Evolutionary conservation across 2,888 invertebrate genomes (phyloP).

Genomic region (Cheilosia urbana): DNA sequence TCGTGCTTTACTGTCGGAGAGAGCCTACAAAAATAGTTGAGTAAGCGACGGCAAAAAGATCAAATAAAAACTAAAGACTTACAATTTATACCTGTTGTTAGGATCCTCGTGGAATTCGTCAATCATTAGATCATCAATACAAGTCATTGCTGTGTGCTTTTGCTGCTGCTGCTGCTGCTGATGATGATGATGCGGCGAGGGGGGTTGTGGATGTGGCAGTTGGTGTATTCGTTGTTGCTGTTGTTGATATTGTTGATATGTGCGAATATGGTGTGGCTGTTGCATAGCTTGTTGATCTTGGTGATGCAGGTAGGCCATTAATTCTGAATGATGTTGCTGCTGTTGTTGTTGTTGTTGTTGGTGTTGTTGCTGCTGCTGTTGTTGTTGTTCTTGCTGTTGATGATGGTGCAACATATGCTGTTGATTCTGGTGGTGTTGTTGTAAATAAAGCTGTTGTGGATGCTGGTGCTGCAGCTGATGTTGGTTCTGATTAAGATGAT

Average conservation of each 20-base stretch:
- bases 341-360: constrained; percentile 77
- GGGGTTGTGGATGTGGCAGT: constrained; percentile 77
- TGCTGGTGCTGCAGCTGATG: constrained; percentile 56
- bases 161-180: constrained; percentile 46
- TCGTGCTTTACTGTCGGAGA: constrained; percentile 85
- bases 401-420: constrained; percentile 58
- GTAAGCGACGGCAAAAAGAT: neutral
- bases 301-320: constrained; percentile 75
- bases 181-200: constrained; percentile 74
- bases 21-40: constrained; percentile 74
- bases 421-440: constrained; percentile 57
- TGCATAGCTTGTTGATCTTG: constrained; percentile 74
- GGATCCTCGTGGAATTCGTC: constrained; percentile 82
- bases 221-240: constrained; percentile 81
- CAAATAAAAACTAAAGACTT: constrained; percentile 76
- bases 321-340: constrained; percentile 76
- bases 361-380: constrained; percentile 68
- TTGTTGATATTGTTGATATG: constrained; percentile 77
- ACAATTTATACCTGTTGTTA: constrained; percentile 81
- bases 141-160: constrained; percentile 70
- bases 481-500: constrained; percentile 35
- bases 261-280: constrained; percentile 78
- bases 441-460: constrained; percentile 48
- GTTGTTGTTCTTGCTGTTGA: constrained; percentile 51
- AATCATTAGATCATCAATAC: constrained; percentile 81